Percentiles rank a stretch among this genome's conserved stretches.
phyloP scores from a whole-genome alignment of 2,888 invertebrate species.

The Dicyrtomina minuta region DNA sequence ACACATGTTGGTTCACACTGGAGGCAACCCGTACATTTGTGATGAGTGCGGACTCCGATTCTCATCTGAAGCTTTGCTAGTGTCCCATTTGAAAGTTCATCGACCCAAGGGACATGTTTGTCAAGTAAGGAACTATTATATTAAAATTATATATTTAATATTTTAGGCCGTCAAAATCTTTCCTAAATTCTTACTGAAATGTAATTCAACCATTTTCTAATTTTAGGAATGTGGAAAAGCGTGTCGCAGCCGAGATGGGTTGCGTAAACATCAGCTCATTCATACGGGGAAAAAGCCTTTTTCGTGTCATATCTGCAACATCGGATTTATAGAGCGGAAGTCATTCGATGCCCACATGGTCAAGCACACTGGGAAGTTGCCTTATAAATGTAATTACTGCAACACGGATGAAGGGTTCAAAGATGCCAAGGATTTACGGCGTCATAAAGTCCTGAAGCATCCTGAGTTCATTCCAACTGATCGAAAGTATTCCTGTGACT shows the following conservation, averaged over 20 bases:
- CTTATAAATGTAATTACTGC: constrained; percentile 34
- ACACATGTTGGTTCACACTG: constrained; percentile 22
- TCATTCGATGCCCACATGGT: constrained; percentile 38
- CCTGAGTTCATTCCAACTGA: constrained; percentile 30
- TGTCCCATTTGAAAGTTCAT: constrained; percentile 40
- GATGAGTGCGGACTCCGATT: constrained; percentile 34
- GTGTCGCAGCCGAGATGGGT: constrained; percentile 36
- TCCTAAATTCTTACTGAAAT: constrained; percentile 8
- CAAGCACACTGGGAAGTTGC: constrained; percentile 35
- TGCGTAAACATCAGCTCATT: constrained; percentile 31
- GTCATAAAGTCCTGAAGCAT: constrained; percentile 36
- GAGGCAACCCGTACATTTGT: constrained; percentile 37
- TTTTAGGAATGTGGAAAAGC: constrained; percentile 39
- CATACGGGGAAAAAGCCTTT: constrained; percentile 30
- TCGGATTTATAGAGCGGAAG: constrained; percentile 37
- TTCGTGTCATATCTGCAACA: constrained; percentile 29
- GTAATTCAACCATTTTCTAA: not conserved
- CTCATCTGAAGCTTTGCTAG: constrained; percentile 31
- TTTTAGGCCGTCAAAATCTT: not conserved
- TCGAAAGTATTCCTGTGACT: constrained; percentile 34
- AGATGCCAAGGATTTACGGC: constrained; percentile 38
- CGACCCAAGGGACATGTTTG: constrained; percentile 37
- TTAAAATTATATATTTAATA: not conserved
- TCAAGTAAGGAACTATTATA: not conserved
- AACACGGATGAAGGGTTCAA: constrained; percentile 37